Evolutionary conservation across 2,888 invertebrate species (phyloP), one percentile per base, ranked within the genome.

Genomic region (Panzeria rudis): DNA sequence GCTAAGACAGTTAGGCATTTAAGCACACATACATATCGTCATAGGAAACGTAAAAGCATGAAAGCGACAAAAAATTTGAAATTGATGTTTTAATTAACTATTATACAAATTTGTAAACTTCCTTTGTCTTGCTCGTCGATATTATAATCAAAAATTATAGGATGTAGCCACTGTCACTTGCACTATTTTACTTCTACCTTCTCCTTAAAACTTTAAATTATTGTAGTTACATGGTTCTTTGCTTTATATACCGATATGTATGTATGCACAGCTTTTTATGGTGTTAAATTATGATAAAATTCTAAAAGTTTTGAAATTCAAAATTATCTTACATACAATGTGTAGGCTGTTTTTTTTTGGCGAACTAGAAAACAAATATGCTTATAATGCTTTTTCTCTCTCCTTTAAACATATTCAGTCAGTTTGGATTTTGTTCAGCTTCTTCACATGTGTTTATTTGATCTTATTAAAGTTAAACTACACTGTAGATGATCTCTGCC

Each of bases 401-500:
- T 32, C 1, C 38, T 72, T 73, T 52, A 9, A 75, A 52, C 38
- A 62, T 13, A 61, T 32, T 23, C 2, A 50, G 69, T 41, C 66
- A 66, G 64, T 50, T 54, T 73, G 50, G 8, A 47, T 69, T 72
- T 84, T 66, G n/a, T 23, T 44, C 61, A 6, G n/a, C 41, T 69
- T 75, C 9, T 73, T 61, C 52, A 38, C 61, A 71, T 82, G 73
- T 86, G 73, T 80, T 77, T 66, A 77, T 66, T 56, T 66, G 72
- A 79, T 86, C 68, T 86, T 87, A 86, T 87, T 87, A 80, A 73
- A 79, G 44, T 44, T 52, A 75, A 84, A 85, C 47, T 56, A 44
- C 59, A 47, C 17, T 50, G 8, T 35, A 78, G 78, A 73, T 73
- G 73, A 82, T 82, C 76, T 76, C 47, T 56, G 11, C 38, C 15